Conservation (phyloP, 2,113 vertebrate species). For the Ivindomyrus marchei region DNA sequence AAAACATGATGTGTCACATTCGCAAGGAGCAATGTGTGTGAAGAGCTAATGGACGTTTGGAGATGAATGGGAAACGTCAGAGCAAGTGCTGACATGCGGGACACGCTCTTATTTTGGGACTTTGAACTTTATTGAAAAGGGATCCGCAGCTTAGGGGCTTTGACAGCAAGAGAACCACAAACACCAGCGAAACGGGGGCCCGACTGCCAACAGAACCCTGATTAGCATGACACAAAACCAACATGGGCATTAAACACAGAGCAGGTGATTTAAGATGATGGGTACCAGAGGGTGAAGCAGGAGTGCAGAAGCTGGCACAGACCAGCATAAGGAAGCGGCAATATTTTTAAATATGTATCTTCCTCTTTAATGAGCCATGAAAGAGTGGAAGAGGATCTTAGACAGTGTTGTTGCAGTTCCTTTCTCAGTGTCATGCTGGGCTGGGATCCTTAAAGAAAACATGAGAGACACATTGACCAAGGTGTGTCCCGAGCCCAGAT, state of each 20-base stretch:
- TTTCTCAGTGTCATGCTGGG: background rate
- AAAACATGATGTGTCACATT: slow-evolving; percentile 22
- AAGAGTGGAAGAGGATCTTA: background rate
- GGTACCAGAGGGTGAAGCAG: background rate
- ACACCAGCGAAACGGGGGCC: slow-evolving; percentile 26
- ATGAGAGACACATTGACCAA: slow-evolving; percentile 36
- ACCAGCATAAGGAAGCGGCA: background rate
- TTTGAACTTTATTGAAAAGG: slow-evolving; percentile 31
- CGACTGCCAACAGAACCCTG: slow-evolving; percentile 20
- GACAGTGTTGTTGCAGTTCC: background rate
- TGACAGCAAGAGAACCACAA: slow-evolving; percentile 23
- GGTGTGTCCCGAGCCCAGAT: slow-evolving; percentile 56
- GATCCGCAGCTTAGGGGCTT: slow-evolving; percentile 29
- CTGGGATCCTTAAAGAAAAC: background rate
- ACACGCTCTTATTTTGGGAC: slow-evolving; percentile 7
- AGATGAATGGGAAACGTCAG: background rate
- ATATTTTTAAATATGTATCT: background rate
- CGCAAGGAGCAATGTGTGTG: slow-evolving; percentile 22
- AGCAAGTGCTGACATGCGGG: slow-evolving; percentile 17
- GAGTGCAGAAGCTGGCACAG: background rate
- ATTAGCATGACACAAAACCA: slow-evolving; percentile 13
- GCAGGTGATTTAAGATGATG: background rate
- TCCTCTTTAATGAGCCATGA: background rate
- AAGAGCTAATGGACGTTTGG: slow-evolving; percentile 6
- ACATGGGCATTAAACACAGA: background rate